phyloP scores from a whole-genome alignment of 2,113 vertebrate genomes.

The Lagopus muta region DNA sequence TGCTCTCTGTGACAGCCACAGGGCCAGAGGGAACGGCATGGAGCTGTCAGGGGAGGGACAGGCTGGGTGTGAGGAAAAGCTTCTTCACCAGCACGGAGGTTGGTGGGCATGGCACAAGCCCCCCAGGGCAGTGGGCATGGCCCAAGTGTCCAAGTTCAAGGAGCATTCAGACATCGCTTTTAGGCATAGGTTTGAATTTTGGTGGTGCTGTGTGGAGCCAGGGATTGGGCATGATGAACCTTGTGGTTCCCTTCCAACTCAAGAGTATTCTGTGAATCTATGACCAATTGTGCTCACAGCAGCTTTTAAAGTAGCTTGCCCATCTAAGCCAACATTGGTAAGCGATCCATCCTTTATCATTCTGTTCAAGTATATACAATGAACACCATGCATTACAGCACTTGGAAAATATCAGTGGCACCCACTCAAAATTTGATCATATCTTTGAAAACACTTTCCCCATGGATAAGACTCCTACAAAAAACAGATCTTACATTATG shows the following conservation, averaged over 20 bases:
- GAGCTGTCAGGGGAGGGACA: no score
- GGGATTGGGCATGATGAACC: no score
- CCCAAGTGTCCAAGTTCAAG: background rate
- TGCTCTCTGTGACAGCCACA: no score
- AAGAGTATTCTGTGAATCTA: background rate
- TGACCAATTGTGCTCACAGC: background rate
- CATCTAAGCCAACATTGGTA: background rate
- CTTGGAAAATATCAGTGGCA: background rate
- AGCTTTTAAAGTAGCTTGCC: background rate
- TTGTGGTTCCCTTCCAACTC: no score
- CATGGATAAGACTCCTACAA: background rate
- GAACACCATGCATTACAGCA: background rate
- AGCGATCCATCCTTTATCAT: rapidly evolving
- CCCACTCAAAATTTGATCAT: background rate
- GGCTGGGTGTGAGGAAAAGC: no score
- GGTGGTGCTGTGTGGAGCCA: no score
- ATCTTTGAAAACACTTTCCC: background rate
- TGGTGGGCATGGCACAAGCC: no score
- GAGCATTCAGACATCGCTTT: no score
- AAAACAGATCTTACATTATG: background rate
- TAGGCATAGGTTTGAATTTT: no score
- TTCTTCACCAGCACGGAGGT: no score
- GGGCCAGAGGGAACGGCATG: no score
- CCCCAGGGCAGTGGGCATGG: no score
- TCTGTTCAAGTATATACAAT: background rate